Base-by-base conservation (phyloP, 2,797 vertebrate genomes). In the Clamator glandarius region DNA sequence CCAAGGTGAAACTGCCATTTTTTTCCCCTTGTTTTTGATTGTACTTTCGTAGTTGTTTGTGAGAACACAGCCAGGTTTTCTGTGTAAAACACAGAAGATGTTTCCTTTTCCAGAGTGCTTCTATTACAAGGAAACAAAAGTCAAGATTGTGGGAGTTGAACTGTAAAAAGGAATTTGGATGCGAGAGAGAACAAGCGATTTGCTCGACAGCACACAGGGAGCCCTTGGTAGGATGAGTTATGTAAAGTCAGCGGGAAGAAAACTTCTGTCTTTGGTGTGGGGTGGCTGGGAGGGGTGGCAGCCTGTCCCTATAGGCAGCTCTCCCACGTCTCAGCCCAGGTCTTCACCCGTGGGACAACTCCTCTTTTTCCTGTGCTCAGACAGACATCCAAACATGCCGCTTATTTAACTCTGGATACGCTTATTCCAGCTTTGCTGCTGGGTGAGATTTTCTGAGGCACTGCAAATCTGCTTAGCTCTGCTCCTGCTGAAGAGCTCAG, bases 261-360 rank as follows among this genome's bases (percentile, higher is more conserved):
- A 85, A 80, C 64, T 74, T 68, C 75, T 93, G 87, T 57, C 92
- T 63, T 44, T 42, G 42, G 35, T 87, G 39, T 70, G 62, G 61
- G 44, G 55, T 0, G 12, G 41, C 58, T 44, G 74, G 78, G 31
- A 81, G 15, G 23, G n/a, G 35, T 41, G 55, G 48, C 24, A 16
- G 23, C 21, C 50, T 42, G 36, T 46, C 54, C 41, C 64, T 44
- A 26, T 48, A 35, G 72, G 64, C 74, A 79, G 70, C 79, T 85
- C 59, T 29, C 36, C 81, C 11, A 1, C 1, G 0, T 44, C 74
- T 24, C 69, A 73, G 52, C 67, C 73, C 48, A 46, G 52, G 7
- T 11, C 74, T 50, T 42, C 2, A 6, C 21, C 64, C 2, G 0
- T 1, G 2, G 15, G 35, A 84, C 66, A 41, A 68, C 29, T 75